Percentiles rank a stretch among this genome's conserved stretches.
Conservation (phyloP, 2,113 vertebrate species). For the Chaenogobius annularis region DNA sequence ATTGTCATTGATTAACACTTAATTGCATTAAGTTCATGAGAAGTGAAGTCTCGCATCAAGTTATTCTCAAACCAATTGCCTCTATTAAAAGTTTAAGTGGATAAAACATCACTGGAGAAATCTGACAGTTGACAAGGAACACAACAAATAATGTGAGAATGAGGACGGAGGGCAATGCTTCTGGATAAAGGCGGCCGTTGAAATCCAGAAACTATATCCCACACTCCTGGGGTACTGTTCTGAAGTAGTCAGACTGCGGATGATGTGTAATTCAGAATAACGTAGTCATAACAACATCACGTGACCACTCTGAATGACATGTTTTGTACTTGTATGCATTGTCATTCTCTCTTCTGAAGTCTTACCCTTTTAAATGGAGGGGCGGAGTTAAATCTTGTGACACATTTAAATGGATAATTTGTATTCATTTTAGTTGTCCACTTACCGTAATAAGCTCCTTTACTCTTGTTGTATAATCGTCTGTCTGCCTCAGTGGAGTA, state of each 20-base stretch:
- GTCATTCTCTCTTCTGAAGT: not conserved
- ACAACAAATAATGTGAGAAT: no score
- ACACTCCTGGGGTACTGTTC: no score
- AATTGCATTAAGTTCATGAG: not conserved
- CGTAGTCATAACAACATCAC: no score
- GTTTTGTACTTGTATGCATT: not conserved
- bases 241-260: no score
- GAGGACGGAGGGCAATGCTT: no score
- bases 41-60: not conserved
- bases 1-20: not conserved
- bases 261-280: no score
- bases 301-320: no score
- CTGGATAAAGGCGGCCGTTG: no score
- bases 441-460: not conserved
- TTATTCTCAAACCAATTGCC: not conserved
- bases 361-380: not conserved
- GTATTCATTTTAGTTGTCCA: conserved; percentile 28
- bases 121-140: no score
- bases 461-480: conserved; percentile 6
- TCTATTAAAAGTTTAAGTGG: not conserved
- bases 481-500: conserved; percentile 17
- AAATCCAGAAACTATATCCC: no score
- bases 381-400: not conserved
- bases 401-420: conserved; percentile 6
- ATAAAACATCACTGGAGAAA: no score